Evolutionary conservation across 2,113 vertebrate genomes (phyloP), one percentile per base, ranked within the genome.

Genomic region (Rhinoptilus africanus): DNA sequence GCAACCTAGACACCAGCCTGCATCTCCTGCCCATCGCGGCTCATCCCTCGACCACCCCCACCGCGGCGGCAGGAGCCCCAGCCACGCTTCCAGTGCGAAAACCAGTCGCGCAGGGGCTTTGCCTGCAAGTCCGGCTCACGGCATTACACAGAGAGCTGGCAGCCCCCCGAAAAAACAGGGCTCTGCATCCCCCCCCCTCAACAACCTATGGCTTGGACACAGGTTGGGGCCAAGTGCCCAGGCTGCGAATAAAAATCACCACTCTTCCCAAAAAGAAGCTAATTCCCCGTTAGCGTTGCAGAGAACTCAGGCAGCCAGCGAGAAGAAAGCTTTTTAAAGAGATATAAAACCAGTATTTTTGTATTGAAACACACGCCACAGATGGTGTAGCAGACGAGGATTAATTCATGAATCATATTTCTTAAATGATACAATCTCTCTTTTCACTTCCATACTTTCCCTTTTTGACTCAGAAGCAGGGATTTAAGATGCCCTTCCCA

Each of bases 301-400:
- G 90, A 54, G 72, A 82, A 85, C 59, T 91, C 63, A 81, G 83
- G 89, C 95, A 91, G 72, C 51, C 94, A 80, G 92, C 41, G 47
- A 69, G 83, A 87, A 96, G 62, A 30, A 83, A 89, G 92, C 81
- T 97, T 95, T 96, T 87, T 94, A 94, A 95, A 85, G 92, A 96
- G 93, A 87, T 78, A 85, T 26, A 93, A 89, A 95, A 89, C 9
- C 81, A 93, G 93, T 93, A 85, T 95, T 96, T 95, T 78, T 91
- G 80, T 96, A 96, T 95, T 85, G 94, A 93, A 94, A 95, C 96
- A 94, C 96, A 92, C 2, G 59, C 92, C 89, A 95, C 97, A 97
- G 96, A 97, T 97, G 97, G 97, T 95, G 93, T 79, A 93, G 95
- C 96, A 97, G 97, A 97, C 92, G 92, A 97, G 91, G 96, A 96